Evolutionary conservation across 2,797 vertebrate genomes (phyloP).

Genomic region (Tadarida brasiliensis): DNA sequence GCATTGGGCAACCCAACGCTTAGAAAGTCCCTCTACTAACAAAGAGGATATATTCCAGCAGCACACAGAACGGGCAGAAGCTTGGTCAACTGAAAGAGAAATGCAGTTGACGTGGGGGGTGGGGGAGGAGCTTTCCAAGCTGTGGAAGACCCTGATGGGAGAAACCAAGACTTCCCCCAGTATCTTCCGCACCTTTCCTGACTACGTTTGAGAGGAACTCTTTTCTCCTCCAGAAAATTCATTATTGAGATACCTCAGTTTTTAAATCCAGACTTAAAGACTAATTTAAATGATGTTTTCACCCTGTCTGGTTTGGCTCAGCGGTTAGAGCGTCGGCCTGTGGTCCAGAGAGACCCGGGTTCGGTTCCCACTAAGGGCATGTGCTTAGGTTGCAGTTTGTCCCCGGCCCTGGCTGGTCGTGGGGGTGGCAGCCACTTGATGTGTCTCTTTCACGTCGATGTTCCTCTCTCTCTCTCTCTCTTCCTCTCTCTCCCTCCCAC

Average conservation of each 20-base stretch:
- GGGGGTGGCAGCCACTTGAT: too few relatives aligned
- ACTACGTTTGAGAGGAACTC: not conserved
- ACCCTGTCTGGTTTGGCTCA: too few relatives aligned
- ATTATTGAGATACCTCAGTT: not conserved
- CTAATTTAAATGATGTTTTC: not conserved
- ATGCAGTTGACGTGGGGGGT: rapidly evolving
- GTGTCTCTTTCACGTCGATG: too few relatives aligned
- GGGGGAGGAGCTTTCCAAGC: not conserved
- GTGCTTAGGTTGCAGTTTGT: too few relatives aligned
- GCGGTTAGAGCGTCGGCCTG: too few relatives aligned
- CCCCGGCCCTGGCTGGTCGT: too few relatives aligned
- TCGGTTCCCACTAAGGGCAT: too few relatives aligned
- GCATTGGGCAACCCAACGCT: not conserved
- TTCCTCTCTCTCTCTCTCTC: too few relatives aligned
- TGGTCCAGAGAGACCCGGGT: too few relatives aligned
- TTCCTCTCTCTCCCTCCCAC: too few relatives aligned
- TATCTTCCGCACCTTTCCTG: not conserved
- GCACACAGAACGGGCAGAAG: too few relatives aligned
- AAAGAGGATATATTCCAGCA: not conserved
- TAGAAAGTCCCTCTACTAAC: not conserved
- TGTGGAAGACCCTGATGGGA: not conserved
- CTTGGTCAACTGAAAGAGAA: not conserved
- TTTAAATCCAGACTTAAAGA: slow-evolving; percentile 39
- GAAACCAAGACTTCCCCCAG: not conserved
- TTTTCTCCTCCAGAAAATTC: not conserved